A percentile compares a stretch with the other conserved stretches of the same genome.
Evolutionary conservation across 2,888 invertebrate species (phyloP).

Genomic region (Rotaria sp.): DNA sequence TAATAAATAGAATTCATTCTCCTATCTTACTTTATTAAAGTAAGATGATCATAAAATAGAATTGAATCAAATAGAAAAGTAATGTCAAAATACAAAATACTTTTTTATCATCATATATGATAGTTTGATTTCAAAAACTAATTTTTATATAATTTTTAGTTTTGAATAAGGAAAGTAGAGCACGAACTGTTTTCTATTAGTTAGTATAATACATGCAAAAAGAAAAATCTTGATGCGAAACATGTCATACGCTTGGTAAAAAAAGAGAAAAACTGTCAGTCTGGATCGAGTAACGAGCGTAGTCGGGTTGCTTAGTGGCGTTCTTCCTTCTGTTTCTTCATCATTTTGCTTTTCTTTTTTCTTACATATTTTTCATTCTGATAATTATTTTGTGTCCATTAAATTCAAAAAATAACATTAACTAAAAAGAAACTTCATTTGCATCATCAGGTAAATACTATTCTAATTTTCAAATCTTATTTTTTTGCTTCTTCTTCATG

Average conservation of each 20-base stretch:
- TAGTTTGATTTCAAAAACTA: too few species aligned
- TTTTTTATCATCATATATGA: too few species aligned
- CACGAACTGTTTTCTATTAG: background rate
- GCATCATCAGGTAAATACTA: background rate
- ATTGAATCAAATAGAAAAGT: background rate
- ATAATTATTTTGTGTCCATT: background rate
- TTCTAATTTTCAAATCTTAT: background rate
- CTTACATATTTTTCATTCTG: background rate
- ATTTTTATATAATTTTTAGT: too few species aligned
- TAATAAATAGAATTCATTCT: too few species aligned
- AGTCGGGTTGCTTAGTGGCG: slow-evolving; percentile 4
- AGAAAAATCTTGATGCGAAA: background rate
- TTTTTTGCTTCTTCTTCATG: too few species aligned
- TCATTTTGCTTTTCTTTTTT: background rate
- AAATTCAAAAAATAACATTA: background rate
- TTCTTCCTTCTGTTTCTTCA: background rate
- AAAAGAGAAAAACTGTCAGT: background rate
- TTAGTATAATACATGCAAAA: background rate
- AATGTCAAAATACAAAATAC: background rate
- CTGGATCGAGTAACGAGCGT: background rate
- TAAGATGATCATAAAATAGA: too few species aligned
- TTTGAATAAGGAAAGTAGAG: background rate
- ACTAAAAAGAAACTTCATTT: background rate
- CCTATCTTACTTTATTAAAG: too few species aligned
- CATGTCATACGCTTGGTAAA: background rate